Evolutionary conservation across 2,888 invertebrate species (phyloP).

Genomic region (Lochmaea crataegi): DNA sequence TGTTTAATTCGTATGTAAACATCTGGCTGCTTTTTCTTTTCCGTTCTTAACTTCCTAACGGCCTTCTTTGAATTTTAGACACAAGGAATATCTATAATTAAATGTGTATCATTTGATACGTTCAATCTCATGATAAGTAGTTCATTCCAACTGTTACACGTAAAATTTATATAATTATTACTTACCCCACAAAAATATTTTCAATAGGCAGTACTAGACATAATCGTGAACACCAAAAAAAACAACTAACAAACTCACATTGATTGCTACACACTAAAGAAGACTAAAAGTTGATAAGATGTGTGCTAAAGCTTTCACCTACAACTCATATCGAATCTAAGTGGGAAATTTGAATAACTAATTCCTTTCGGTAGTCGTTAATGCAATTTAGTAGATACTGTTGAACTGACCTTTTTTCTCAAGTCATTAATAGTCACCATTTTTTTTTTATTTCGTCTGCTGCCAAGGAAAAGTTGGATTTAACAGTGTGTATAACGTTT

Average conservation of each 20-base stretch:
- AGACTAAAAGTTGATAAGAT: not conserved
- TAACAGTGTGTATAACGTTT: no score
- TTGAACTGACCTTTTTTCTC: not conserved
- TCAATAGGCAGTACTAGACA: no score
- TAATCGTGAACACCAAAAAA: not conserved
- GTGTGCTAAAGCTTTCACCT: not conserved
- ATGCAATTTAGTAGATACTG: not conserved
- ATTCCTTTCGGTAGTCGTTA: not conserved
- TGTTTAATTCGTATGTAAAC: not conserved
- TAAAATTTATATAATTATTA: not conserved
- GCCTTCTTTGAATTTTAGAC: not conserved
- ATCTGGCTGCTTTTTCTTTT: not conserved
- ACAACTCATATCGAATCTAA: not conserved
- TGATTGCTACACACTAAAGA: not conserved
- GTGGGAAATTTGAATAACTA: conserved; percentile 10
- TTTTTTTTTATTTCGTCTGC: no score
- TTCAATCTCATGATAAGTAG: no score
- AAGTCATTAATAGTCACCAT: no score
- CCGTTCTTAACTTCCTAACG: not conserved
- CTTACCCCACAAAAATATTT: not conserved
- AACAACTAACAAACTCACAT: conserved; percentile 1
- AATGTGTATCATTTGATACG: not conserved
- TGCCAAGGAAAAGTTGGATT: no score
- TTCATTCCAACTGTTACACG: no score
- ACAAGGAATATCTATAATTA: not conserved